Evolutionary conservation across 2,113 vertebrate genomes (phyloP).

Genomic region (Butastur rufipennis): DNA sequence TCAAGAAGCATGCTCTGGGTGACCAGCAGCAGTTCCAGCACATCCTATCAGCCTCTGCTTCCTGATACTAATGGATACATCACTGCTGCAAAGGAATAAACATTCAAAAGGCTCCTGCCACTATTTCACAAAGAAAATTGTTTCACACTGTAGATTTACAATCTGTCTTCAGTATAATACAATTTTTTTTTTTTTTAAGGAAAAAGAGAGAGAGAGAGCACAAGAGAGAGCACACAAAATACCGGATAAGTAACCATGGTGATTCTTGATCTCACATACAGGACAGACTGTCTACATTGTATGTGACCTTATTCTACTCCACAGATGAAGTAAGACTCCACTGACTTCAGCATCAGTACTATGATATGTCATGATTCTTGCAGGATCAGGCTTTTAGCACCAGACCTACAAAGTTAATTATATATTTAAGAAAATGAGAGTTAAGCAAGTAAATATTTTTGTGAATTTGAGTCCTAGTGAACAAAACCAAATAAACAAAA

Average conservation of each 20-base stretch:
- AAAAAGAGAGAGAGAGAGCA: not conserved
- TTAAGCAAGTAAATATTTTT: not conserved
- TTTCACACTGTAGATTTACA: not conserved
- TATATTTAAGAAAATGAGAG: not conserved
- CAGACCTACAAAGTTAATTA: not conserved
- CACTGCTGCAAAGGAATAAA: not conserved
- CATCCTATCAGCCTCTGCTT: accelerated
- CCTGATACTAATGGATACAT: not conserved
- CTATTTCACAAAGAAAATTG: not conserved
- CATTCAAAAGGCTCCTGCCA: not conserved
- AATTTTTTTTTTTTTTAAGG: not conserved
- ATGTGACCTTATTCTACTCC: not conserved
- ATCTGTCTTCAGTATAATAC: not conserved
- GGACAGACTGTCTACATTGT: not conserved
- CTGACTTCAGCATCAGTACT: not conserved
- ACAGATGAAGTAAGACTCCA: not conserved
- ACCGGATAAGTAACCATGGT: slow-evolving; percentile 44
- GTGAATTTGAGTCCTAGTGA: not conserved
- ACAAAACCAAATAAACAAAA: not conserved
- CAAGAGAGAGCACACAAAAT: not conserved
- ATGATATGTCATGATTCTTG: not conserved
- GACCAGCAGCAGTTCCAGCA: not conserved
- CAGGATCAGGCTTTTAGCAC: not conserved
- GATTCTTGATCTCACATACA: slow-evolving; percentile 13
- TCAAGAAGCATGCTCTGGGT: not conserved